Base-by-base conservation (phyloP, 2,113 vertebrate genomes). In the Pygoscelis adeliae region DNA sequence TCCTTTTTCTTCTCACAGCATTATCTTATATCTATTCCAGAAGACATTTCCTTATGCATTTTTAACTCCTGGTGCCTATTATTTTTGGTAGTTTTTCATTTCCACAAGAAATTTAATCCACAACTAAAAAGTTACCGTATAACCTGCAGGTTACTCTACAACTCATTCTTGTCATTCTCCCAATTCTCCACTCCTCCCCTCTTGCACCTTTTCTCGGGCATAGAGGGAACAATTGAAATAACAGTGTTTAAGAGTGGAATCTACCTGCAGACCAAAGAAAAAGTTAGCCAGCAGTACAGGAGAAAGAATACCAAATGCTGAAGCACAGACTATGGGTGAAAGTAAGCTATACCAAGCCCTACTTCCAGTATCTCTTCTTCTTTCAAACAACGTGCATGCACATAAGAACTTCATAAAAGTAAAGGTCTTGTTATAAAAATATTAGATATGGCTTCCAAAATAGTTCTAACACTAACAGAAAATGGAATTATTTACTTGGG, bases 161-260 rank as follows among this genome's bases (percentile, higher is more conserved):
- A 94, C 90, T 91, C 83, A 87, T 94, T 94, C 86, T 40, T 96
- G 92, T 90, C 83, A 93, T 94, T 95, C 86, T 92, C 96, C 88
- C 95, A 95, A 88, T 50, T 80, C 66, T 55, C 53, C 38, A 34
- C 56, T 90, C 70, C 91, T 87, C 82, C 82, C 74, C 88, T 80
- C 74, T 90, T 62, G 22, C 66, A 86, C 53, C 46, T 90, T 55
- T 83, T 42, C 62, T 73, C 53, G 20, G 61, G 44, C 12, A 16
- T 15, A 88, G 50, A 86, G 72, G 38, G 36, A 90, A 6, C 30
- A 80, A 49, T 2, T 85, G 26, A 83, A 90, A 91, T 16, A 65
- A 55, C 15, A 90, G 40, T 13, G 13, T 78, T 94, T 87, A 63
- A 84, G 23, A 58, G 30, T 52, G 38, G 26, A 89, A 87, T 55